A percentile compares a stretch with the other conserved stretches of the same genome.
Evolutionary conservation across 2,888 invertebrate genomes (phyloP).

Genomic region (Lacanobia wlatinum): DNA sequence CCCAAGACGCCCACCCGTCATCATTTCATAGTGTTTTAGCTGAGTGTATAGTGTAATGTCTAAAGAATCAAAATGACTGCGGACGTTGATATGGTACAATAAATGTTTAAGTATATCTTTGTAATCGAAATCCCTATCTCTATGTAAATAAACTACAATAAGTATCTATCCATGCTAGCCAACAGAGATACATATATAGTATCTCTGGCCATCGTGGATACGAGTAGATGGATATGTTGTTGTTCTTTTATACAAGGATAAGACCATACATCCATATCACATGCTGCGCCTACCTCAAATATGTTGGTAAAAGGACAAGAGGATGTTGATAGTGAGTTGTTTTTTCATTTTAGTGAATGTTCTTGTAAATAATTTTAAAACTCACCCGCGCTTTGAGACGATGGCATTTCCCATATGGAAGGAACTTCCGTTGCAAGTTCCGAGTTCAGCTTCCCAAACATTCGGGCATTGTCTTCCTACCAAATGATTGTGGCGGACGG

Average conservation of each 20-base stretch:
- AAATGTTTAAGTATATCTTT: not conserved
- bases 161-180: not conserved
- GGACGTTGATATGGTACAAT: too few species aligned
- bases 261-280: too few species aligned
- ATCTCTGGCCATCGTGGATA: too few species aligned
- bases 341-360: not conserved
- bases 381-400: constrained; percentile 74
- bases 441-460: constrained; percentile 68
- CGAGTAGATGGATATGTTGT: too few species aligned
- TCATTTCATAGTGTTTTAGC: too few species aligned
- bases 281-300: too few species aligned
- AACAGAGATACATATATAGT: too few species aligned
- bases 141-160: not conserved
- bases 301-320: too few species aligned
- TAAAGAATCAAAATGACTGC: too few species aligned
- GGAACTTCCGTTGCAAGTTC: constrained; percentile 69
- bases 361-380: not conserved
- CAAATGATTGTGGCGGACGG: constrained; percentile 74
- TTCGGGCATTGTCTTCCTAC: constrained; percentile 72
- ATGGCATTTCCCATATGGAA: constrained; percentile 76
- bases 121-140: not conserved
- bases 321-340: not conserved
- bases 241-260: too few species aligned
- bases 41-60: too few species aligned
- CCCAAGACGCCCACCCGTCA: too few species aligned